Base-by-base conservation (phyloP, 2,888 invertebrate species). In the Cephonodes hylas region DNA sequence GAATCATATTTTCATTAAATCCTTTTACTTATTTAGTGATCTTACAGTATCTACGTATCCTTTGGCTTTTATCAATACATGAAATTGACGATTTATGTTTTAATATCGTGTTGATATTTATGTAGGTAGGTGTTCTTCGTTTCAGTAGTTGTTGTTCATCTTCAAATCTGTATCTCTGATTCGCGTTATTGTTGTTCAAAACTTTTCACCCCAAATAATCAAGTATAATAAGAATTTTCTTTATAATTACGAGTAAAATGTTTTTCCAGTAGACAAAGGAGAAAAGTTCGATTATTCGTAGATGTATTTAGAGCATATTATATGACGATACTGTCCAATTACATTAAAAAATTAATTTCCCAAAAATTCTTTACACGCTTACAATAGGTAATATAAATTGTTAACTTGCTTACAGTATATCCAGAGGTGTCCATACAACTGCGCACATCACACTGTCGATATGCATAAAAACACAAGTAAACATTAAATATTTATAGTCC, bases 401-500 rank as follows among this genome's bases (percentile, higher is more conserved):
- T 31, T 56, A 56, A 20, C 13, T 31, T 23, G 46, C 23, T 22
- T 46, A 18, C 3, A 46, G 23, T 22, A 46, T 48, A 46, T 34
- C 23, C 48, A 42, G 38, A 42, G 15, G 22, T 25, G 34, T 60
- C 53, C 38, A 42, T 53, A 60, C 59, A 34, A 64, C 60, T 62
- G 60, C 62, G 60, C 64, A 64, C 61, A 63, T 62, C 62, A 60
- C 64, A 65, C 59, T 62, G 58, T 63, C 65, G 63, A 60, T 53
- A 60, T 48, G 48, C 53, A 38, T 53, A 23, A 64, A 70, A 63
- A 63, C 46, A 46, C 59, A 58, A 20, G 22, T 59, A 45, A 61
- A 27, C 31, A 44, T 23, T 27, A 60, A 61, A 46, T 63, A 34
- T 31, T 7, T 31, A 18, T 31, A 18, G 18, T 53, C 31, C 18